These are phyloP conservation scores for Spatula versicolor DNA, from an alignment of 2,797 vertebrate genomes.

Conservation along the genomic window DNA sequence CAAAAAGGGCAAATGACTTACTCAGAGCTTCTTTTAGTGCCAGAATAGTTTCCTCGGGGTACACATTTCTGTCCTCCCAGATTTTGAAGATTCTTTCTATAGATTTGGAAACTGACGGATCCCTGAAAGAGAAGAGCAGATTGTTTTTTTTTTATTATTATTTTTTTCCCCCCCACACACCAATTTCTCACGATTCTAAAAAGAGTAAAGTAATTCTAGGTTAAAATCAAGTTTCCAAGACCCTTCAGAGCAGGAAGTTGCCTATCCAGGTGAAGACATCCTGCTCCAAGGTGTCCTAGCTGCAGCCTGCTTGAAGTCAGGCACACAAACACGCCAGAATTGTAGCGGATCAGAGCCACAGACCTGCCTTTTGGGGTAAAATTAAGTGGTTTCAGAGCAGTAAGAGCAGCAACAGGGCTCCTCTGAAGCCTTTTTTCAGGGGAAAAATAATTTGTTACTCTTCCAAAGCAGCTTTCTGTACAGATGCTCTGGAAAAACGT, in stretches of 20 bases:
- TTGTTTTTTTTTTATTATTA: not conserved
- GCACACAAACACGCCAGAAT: not conserved
- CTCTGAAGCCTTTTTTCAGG: not conserved
- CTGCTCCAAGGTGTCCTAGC: not conserved
- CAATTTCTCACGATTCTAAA: not conserved
- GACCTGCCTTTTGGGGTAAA: not conserved
- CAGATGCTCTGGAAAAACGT: not conserved
- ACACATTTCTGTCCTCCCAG: slow-evolving; percentile 97
- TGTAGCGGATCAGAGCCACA: fast-evolving
- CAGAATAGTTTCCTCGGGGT: slow-evolving; percentile 90
- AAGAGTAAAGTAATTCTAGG: not conserved
- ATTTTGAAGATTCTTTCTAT: slow-evolving; percentile 96
- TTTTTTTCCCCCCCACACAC: too few species aligned
- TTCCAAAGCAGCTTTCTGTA: not conserved
- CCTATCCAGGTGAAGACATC: not conserved
- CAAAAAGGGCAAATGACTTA: slow-evolving; percentile 66
- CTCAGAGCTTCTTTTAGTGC: slow-evolving; percentile 87
- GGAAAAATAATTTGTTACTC: not conserved
- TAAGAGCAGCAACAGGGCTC: not conserved
- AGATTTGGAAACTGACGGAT: slow-evolving; percentile 91
- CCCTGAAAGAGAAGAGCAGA: slow-evolving; percentile 75
- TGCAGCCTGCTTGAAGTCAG: not conserved
- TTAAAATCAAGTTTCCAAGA: not conserved
- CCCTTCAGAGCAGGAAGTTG: not conserved
- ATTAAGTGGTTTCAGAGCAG: not conserved